Conservation (phyloP, 1,140 invertebrate species). For the Reticulitermes speratus region DNA sequence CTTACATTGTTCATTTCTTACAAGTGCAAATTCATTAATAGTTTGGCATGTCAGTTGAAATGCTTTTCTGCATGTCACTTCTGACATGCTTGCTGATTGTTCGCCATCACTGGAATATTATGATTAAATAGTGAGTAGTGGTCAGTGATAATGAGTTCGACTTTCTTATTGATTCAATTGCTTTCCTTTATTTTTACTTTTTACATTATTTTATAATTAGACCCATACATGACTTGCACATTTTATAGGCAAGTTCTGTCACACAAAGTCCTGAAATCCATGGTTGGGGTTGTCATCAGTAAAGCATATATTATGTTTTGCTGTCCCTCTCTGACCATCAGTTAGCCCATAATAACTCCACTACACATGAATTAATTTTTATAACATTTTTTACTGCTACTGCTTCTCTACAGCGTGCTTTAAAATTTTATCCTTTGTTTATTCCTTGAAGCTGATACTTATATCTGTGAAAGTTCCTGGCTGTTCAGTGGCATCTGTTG, state of each 20-base stretch:
- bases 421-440: too few relatives aligned
- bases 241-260: neutral
- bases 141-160: neutral
- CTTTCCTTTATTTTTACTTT: neutral
- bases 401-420: too few relatives aligned
- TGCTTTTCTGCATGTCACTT: neutral
- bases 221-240: neutral
- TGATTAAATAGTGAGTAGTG: neutral
- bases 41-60: constrained; percentile 6
- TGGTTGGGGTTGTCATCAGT: too few relatives aligned
- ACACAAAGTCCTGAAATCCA: too few relatives aligned
- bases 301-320: too few relatives aligned
- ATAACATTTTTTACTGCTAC: too few relatives aligned
- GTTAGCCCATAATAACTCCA: too few relatives aligned
- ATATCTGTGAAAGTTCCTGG: too few relatives aligned
- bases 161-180: neutral
- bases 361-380: too few relatives aligned
- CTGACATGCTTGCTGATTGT: neutral
- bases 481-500: too few relatives aligned
- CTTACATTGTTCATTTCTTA: neutral
- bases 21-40: neutral
- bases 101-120: neutral
- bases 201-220: neutral
- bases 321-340: too few relatives aligned
- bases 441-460: too few relatives aligned